Conservation (phyloP, 1,140 invertebrate genomes). For the Drosophila pruinosa region DNA sequence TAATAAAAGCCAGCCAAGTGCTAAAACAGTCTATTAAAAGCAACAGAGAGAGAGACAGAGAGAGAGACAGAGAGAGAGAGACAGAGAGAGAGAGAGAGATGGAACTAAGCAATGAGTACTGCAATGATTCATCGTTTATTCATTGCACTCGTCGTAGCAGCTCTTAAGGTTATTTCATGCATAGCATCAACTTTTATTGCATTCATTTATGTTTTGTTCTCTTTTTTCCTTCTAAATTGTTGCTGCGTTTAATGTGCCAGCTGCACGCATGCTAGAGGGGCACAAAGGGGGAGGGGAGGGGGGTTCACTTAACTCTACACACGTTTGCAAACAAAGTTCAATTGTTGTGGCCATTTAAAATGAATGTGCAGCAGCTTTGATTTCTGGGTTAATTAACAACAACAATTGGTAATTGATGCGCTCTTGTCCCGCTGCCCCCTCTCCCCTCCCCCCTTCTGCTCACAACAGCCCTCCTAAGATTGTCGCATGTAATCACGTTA, state of each 20-base stretch:
- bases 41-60: background rate
- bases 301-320: constrained; percentile 1
- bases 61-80: background rate
- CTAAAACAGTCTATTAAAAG: constrained; percentile 55
- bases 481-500: constrained; percentile 50
- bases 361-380: constrained; percentile 31
- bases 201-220: constrained; percentile 7
- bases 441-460: background rate
- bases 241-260: constrained; percentile 47
- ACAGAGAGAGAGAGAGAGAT: background rate
- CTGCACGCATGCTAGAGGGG: constrained; percentile 32
- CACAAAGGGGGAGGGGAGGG: background rate
- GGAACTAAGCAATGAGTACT: background rate
- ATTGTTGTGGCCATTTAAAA: constrained; percentile 33
- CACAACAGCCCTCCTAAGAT: background rate
- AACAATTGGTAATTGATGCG: constrained; percentile 75
- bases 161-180: constrained; percentile 56
- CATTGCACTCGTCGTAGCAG: background rate
- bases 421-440: background rate
- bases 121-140: constrained; percentile 33
- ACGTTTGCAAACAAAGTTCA: constrained; percentile 32
- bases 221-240: constrained; percentile 25
- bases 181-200: constrained; percentile 24
- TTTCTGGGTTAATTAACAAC: constrained; percentile 70
- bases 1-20: constrained; percentile 63